phyloP scores from a whole-genome alignment of 2,888 invertebrate genomes.

The Agapostemon virescens region DNA sequence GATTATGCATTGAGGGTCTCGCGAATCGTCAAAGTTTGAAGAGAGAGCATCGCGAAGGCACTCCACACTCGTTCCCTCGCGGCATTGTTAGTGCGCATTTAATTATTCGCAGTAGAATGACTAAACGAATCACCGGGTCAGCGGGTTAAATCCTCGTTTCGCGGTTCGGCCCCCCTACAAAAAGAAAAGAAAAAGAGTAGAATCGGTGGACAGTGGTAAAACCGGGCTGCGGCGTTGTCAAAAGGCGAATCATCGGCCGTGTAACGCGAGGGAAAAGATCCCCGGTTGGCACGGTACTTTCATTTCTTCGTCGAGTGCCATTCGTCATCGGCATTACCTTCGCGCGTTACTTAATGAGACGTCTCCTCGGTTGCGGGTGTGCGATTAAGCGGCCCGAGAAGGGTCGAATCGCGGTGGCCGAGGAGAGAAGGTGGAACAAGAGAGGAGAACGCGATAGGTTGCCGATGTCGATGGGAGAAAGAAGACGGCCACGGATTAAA shows the following conservation, averaged over 20 bases:
- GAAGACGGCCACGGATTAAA: background rate
- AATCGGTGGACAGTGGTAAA: slow-evolving; percentile 1
- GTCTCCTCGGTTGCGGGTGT: slow-evolving; percentile 62
- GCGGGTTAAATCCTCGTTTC: slow-evolving; percentile 3
- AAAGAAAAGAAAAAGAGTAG: background rate
- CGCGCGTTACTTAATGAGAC: slow-evolving; percentile 66
- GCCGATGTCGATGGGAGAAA: slow-evolving; percentile 21
- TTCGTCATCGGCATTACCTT: slow-evolving; percentile 58
- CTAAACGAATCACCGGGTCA: background rate
- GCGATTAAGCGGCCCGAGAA: slow-evolving; percentile 47
- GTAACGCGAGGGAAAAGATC: slow-evolving; percentile 45
- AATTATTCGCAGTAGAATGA: background rate
- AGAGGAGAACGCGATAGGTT: background rate
- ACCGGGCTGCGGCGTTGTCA: slow-evolving; percentile 4
- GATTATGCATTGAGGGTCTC: background rate
- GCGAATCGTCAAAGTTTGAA: background rate
- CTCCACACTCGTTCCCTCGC: background rate
- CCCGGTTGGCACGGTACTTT: slow-evolving; percentile 53
- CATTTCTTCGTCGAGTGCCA: slow-evolving; percentile 50
- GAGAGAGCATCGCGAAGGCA: background rate
- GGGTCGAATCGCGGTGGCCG: slow-evolving; percentile 29
- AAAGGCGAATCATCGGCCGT: slow-evolving; percentile 49
- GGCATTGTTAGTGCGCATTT: background rate
- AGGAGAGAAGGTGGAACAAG: slow-evolving; percentile 3
- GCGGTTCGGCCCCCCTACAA: background rate